Conservation (phyloP, 2,888 invertebrate species). For the Cosmia pyralina region DNA sequence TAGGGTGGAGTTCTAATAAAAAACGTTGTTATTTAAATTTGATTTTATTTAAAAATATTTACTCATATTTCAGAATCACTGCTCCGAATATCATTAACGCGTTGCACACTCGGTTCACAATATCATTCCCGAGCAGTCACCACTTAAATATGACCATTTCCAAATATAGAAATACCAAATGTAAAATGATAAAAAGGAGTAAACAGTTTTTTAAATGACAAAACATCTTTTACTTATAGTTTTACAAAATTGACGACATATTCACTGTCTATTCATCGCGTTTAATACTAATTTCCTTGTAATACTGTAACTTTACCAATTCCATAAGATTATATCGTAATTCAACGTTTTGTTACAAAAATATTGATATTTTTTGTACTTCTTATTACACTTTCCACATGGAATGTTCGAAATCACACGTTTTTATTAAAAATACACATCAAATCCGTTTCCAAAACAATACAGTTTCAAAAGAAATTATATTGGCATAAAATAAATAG, state of each 20-base stretch:
- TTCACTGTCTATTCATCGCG: conserved; percentile 69
- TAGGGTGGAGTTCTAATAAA: conserved; percentile 57
- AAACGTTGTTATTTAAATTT: conserved; percentile 76
- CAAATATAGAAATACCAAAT: conserved; percentile 82
- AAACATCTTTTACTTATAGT: conserved; percentile 70
- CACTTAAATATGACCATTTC: conserved; percentile 76
- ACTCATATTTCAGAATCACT: conserved; percentile 84
- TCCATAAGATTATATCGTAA: conserved; percentile 78
- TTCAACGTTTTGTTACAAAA: conserved; percentile 85
- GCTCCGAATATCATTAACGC: conserved; percentile 74
- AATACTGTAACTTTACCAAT: conserved; percentile 87
- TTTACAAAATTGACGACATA: conserved; percentile 78
- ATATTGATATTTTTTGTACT: conserved; percentile 89
- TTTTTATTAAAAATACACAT: conserved; percentile 81
- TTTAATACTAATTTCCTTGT: conserved; percentile 83
- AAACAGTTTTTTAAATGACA: conserved; percentile 75
- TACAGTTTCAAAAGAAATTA: conserved; percentile 77
- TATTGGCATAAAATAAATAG: conserved; percentile 83
- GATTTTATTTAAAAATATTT: conserved; percentile 88
- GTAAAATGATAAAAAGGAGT: conserved; percentile 84
- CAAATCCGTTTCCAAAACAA: conserved; percentile 75
- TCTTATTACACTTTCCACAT: conserved; percentile 86
- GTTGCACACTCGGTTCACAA: conserved; percentile 68
- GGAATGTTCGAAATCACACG: conserved; percentile 89
- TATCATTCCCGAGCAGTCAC: conserved; percentile 72